Evolutionary conservation across 2,888 invertebrate genomes (phyloP).

Genomic region (Sarcophaga subvicina): DNA sequence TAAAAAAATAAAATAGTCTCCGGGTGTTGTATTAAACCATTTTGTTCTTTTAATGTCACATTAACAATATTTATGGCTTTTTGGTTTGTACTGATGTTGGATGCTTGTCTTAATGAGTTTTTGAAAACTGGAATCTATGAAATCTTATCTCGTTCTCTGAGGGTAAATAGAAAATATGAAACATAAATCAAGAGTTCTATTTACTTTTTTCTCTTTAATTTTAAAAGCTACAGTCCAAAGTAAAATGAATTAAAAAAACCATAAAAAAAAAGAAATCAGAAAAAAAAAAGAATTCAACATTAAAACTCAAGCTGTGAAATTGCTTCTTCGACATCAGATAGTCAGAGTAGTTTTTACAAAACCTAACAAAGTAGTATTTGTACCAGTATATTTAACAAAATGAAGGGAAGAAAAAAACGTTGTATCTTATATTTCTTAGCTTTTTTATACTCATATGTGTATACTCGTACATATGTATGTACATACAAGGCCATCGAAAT

Average conservation of each 20-base stretch:
- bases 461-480: not conserved
- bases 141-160: conserved; percentile 30
- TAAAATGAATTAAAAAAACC: not conserved
- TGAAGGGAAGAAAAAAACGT: not conserved
- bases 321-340: conserved; percentile 54
- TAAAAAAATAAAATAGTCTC: not conserved
- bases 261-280: not conserved
- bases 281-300: conserved; percentile 14
- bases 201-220: not conserved
- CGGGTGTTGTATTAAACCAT: conserved; percentile 37
- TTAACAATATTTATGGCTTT: conserved; percentile 56
- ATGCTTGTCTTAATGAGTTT: conserved; percentile 17
- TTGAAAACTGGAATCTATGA: conserved; percentile 36
- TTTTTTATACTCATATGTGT: not conserved
- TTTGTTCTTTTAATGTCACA: conserved; percentile 54
- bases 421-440: not conserved
- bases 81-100: conserved; percentile 16
- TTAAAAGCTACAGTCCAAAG: not conserved
- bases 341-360: conserved; percentile 8
- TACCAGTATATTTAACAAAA: conserved; percentile 19
- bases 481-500: not conserved
- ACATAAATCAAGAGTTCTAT: conserved; percentile 48
- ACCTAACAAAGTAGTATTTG: not conserved
- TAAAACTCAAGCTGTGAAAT: conserved; percentile 53
- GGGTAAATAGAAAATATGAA: conserved; percentile 36